Conservation (phyloP, 2,888 invertebrate species). For the Drosophila acutilabella region DNA sequence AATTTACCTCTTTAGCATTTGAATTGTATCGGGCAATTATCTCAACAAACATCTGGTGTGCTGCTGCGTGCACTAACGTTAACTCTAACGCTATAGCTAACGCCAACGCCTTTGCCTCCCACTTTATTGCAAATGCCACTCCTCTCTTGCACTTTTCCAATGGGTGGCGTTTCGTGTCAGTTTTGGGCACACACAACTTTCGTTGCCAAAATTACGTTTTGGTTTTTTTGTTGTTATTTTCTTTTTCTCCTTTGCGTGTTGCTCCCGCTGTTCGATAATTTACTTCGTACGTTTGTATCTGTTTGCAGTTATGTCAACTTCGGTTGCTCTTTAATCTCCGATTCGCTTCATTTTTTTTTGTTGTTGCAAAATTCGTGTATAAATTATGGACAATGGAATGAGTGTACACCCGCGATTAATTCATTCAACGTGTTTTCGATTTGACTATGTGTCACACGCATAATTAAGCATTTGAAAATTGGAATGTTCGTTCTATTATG, state of each 20-base stretch:
- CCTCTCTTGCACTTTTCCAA: conserved; percentile 63
- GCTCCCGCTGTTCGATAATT: conserved; percentile 71
- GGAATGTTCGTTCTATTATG: conserved; percentile 46
- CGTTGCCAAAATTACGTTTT: conserved; percentile 63
- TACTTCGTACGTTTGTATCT: conserved; percentile 43
- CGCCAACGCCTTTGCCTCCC: conserved; percentile 48
- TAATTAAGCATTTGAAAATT: conserved; percentile 46
- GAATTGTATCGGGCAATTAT: conserved; percentile 57
- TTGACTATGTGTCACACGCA: conserved; percentile 63
- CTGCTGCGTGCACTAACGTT: conserved; percentile 18
- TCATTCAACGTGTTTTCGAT: conserved; percentile 67
- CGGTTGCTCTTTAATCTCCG: conserved; percentile 56
- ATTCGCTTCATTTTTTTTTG: conserved; percentile 50
- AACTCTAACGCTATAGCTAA: conserved; percentile 7
- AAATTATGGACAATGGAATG: conserved; percentile 74
- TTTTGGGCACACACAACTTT: conserved; percentile 57
- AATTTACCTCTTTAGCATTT: conserved; percentile 69
- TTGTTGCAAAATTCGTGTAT: conserved; percentile 67
- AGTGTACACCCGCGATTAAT: conserved; percentile 62
- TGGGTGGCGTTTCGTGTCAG: conserved; percentile 43
- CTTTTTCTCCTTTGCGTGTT: conserved; percentile 39
- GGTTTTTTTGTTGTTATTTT: conserved; percentile 23
- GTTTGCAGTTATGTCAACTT: conserved; percentile 72
- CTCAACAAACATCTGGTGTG: conserved; percentile 66
- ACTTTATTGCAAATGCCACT: conserved; percentile 54